A percentile compares a stretch with the other conserved stretches of the same genome.
These are phyloP conservation scores for Pseudomugil tenellus DNA, from an alignment of 2,797 vertebrate genomes.

Conservation along the genomic window DNA sequence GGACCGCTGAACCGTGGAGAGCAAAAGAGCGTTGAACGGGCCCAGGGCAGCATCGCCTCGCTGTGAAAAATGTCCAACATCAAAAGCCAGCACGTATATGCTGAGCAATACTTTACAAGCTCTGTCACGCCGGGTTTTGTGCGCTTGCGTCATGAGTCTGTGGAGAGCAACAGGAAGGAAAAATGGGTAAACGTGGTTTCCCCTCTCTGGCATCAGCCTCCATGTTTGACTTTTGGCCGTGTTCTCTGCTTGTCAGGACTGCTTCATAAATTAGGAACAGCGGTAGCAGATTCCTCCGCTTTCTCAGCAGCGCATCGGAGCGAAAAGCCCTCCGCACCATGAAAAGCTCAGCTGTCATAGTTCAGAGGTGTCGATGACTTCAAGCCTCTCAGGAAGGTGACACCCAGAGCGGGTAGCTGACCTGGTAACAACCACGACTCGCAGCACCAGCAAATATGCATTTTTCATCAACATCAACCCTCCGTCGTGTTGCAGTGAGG, in stretches of 20 bases:
- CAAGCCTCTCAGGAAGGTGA: conserved; percentile 56
- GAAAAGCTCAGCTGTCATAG: conserved; percentile 45
- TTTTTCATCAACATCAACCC: neutral
- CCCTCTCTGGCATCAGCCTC: conserved; percentile 13
- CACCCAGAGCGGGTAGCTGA: conserved; percentile 23
- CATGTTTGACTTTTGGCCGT: neutral
- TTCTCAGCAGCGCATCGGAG: neutral
- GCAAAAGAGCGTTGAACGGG: conserved; percentile 32
- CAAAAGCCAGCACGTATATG: conserved; percentile 14
- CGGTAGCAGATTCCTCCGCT: neutral
- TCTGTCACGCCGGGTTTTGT: neutral
- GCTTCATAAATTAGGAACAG: conserved; percentile 4
- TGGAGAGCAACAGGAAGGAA: conserved; percentile 13
- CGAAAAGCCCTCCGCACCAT: conserved; percentile 1
- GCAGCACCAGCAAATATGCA: neutral
- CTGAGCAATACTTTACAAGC: conserved; percentile 6
- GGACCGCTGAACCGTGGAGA: conserved; percentile 41
- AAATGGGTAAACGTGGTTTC: too few species aligned
- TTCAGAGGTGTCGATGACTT: conserved; percentile 52
- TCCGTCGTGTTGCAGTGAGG: neutral
- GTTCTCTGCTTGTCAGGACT: conserved; percentile 5
- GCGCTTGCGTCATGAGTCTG: neutral
- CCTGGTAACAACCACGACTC: conserved; percentile 15
- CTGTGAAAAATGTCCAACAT: conserved; percentile 28
- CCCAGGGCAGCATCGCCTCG: conserved; percentile 41